These are phyloP conservation scores for Acleris sparsana DNA, from an alignment of 2,888 invertebrate species.

Conservation along the genomic window DNA sequence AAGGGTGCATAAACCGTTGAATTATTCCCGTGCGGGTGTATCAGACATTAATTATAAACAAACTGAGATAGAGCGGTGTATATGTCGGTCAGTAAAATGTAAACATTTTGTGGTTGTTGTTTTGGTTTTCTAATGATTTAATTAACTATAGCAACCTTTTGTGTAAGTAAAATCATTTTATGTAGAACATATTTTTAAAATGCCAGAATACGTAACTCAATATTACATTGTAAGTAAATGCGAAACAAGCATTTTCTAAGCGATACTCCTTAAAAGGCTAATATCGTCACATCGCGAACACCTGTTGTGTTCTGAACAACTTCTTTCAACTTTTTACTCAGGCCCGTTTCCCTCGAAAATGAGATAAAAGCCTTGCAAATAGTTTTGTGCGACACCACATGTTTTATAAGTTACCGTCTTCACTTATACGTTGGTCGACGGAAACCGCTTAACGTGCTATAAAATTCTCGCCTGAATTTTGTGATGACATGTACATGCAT, in stretches of 20 bases:
- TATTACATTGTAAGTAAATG: constrained; percentile 42
- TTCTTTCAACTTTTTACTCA: constrained; percentile 80
- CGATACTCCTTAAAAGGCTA: constrained; percentile 55
- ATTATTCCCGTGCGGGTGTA: constrained; percentile 74
- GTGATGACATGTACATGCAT: constrained; percentile 41
- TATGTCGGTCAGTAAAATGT: not conserved
- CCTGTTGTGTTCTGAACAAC: constrained; percentile 76
- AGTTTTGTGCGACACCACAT: constrained; percentile 79
- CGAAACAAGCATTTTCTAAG: constrained; percentile 49
- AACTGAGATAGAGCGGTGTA: constrained; percentile 59
- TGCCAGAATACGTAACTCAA: not conserved
- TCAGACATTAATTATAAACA: constrained; percentile 75
- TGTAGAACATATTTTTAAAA: too few relatives aligned
- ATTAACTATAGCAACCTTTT: too few relatives aligned
- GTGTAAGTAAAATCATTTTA: too few relatives aligned
- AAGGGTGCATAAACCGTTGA: constrained; percentile 79
- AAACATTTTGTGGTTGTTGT: not conserved
- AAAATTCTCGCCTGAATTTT: constrained; percentile 46
- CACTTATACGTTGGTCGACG: constrained; percentile 57
- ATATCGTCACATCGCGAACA: constrained; percentile 69
- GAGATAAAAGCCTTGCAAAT: constrained; percentile 80
- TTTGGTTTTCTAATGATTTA: not conserved
- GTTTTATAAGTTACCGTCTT: constrained; percentile 69
- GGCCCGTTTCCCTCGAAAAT: constrained; percentile 63
- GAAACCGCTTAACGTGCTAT: constrained; percentile 51